Evolutionary conservation across 2,888 invertebrate species (phyloP), one percentile per base, ranked within the genome.

Genomic region (Branchipolynoe longqiensis): DNA sequence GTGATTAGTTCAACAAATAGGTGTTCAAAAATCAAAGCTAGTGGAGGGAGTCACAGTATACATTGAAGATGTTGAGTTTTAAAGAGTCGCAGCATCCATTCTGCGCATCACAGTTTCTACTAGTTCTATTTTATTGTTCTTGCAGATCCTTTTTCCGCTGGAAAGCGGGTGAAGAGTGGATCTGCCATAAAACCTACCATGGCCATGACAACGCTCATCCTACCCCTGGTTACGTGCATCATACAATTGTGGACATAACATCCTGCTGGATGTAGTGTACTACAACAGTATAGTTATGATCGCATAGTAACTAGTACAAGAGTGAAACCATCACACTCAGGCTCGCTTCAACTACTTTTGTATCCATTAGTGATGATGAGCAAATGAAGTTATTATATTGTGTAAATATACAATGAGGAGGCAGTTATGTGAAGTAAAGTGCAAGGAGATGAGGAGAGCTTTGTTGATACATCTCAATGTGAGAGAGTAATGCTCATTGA

Each of bases 121-220:
- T 48, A 48, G 18, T 12, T 48, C 8, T 18, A 48, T 12, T 62
- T 28, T 40, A 41, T 40, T 3, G n/a, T 54, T 41, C 41, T 78
- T 78, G 18, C 78, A 78, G 78, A 78, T 78, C 78, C 78, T 33
- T 78, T 78, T 33, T 18, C 25, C 12, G 14, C 78, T 8, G 31
- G 31, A 69, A 69, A 69, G 54, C 18, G 78, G 78, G 48, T 48
- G 28, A 78, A 78, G 54, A 41, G 18, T 48, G 78, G 78, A 78
- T 78, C 78, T 78, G 78, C 41, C 78, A 78, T 78, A 25, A 18
- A 48, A 28, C 78, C 41, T 25, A 78, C 6, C 78, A 41, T 78
- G 18, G 78, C 41, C 28, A 78, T 78, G 78, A 48, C 78, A 18
- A 78, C 48, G 78, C 78, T 78, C 78, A 78, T 78, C 48, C 78